phyloP scores from a whole-genome alignment of 2,113 vertebrate genomes.

The Osmerus mordax region DNA sequence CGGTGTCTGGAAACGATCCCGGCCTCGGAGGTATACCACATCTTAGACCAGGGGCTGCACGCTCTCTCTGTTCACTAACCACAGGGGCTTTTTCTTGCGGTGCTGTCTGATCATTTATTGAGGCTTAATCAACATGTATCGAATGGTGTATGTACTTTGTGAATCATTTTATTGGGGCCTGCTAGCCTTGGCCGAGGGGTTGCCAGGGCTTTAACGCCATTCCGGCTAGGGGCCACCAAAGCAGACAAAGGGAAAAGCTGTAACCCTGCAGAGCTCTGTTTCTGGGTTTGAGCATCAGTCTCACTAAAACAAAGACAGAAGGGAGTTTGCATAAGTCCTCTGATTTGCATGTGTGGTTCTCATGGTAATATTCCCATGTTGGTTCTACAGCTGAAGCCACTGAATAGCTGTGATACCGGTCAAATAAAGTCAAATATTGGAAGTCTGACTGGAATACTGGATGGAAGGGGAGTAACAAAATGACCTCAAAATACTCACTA shows the following conservation, averaged over 20 bases:
- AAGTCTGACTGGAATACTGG: too few species aligned
- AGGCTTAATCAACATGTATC: conserved; percentile 71
- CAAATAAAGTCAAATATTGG: neutral
- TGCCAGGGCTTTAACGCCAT: conserved; percentile 47
- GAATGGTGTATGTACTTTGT: conserved; percentile 65
- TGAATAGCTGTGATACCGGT: too few species aligned
- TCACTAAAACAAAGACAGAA: conserved; percentile 14
- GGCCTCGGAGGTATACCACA: conserved; percentile 68
- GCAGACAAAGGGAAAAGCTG: conserved; percentile 41
- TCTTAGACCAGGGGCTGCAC: conserved; percentile 62
- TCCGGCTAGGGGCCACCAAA: conserved; percentile 37
- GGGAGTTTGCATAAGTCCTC: conserved; percentile 21
- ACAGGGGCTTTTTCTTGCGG: conserved; percentile 64
- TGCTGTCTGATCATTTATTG: conserved; percentile 66
- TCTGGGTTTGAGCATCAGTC: conserved; percentile 25
- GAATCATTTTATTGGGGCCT: conserved; percentile 59
- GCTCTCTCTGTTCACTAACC: conserved; percentile 63
- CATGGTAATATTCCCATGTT: neutral
- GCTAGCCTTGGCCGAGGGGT: conserved; percentile 41
- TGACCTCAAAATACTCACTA: too few species aligned
- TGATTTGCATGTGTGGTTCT: neutral
- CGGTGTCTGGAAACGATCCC: conserved; percentile 72
- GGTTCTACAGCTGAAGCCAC: neutral
- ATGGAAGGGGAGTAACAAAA: too few species aligned
- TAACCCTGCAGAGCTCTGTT: conserved; percentile 36